Conservation (phyloP, 2,797 vertebrate species). For the Emys orbicularis region DNA sequence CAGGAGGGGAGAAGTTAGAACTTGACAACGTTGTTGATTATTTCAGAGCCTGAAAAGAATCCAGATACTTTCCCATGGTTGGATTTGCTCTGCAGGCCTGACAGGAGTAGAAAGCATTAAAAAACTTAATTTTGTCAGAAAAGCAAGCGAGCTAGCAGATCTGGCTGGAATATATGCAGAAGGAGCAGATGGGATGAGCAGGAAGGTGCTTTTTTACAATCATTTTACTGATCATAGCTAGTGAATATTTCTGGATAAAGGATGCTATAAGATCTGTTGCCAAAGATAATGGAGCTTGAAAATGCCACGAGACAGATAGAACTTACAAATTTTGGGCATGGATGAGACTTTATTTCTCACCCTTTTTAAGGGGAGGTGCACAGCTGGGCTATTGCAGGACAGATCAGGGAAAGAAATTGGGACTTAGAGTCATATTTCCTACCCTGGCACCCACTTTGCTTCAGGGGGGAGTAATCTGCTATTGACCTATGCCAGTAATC, state of each 20-base stretch:
- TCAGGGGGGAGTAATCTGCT: fast-evolving
- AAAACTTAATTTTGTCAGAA: neutral
- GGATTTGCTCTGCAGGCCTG: neutral
- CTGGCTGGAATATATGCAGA: neutral
- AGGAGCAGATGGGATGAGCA: neutral
- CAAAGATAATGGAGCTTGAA: neutral
- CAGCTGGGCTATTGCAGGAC: neutral
- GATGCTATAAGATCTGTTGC: neutral
- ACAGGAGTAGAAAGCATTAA: neutral
- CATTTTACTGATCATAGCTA: neutral
- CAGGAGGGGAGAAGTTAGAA: neutral
- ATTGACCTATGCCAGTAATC: neutral
- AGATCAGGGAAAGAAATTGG: neutral
- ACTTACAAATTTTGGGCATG: neutral
- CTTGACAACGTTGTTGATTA: neutral
- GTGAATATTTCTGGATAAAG: neutral
- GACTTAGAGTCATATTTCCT: fast-evolving
- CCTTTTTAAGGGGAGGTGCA: neutral
- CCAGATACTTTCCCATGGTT: neutral
- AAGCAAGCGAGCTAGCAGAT: neutral
- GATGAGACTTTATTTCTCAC: neutral
- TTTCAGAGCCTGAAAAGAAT: neutral
- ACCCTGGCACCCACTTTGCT: neutral
- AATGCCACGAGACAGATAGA: neutral
- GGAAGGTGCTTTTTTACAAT: neutral